Conservation (phyloP, 2,113 vertebrate genomes). For the Menidia beryllina region DNA sequence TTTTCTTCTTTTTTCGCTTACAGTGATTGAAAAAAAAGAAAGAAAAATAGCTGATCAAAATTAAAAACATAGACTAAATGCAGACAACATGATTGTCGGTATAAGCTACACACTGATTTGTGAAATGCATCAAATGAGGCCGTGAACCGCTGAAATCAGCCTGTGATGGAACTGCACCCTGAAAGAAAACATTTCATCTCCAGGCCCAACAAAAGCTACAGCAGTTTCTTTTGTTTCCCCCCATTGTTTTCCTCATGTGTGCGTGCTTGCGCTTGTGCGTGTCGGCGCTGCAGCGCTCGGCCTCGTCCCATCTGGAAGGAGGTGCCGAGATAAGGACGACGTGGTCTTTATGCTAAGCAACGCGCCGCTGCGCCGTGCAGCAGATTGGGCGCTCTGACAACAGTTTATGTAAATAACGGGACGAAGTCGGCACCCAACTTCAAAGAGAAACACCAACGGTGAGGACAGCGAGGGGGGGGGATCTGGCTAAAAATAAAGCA, state of each 20-base stretch:
- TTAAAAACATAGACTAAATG: not conserved
- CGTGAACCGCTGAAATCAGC: constrained; percentile 7
- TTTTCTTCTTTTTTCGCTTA: not conserved
- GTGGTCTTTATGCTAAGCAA: constrained; percentile 82
- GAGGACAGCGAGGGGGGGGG: constrained; percentile 25
- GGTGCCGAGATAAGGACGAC: constrained; percentile 77
- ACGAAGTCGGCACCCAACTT: constrained; percentile 65
- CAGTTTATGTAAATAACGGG: constrained; percentile 84
- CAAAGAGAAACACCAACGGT: constrained; percentile 13
- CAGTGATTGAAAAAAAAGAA: too few relatives aligned
- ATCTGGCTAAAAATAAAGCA: constrained; percentile 1
- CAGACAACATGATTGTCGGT: not conserved
- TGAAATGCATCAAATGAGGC: not conserved
- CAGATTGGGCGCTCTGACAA: constrained; percentile 78
- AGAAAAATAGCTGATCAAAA: not conserved
- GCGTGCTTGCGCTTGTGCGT: constrained; percentile 30
- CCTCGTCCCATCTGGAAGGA: constrained; percentile 73
- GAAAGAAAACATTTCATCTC: constrained; percentile 15
- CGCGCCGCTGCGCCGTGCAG: constrained; percentile 53
- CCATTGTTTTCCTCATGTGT: constrained; percentile 58
- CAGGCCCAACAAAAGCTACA: constrained; percentile 29
- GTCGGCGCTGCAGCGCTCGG: constrained; percentile 44
- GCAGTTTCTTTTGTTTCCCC: constrained; percentile 46
- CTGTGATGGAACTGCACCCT: constrained; percentile 12
- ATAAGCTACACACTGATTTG: not conserved